phyloP scores from a whole-genome alignment of 1,140 invertebrate species.

The Trachymyrmex cornetzi region DNA sequence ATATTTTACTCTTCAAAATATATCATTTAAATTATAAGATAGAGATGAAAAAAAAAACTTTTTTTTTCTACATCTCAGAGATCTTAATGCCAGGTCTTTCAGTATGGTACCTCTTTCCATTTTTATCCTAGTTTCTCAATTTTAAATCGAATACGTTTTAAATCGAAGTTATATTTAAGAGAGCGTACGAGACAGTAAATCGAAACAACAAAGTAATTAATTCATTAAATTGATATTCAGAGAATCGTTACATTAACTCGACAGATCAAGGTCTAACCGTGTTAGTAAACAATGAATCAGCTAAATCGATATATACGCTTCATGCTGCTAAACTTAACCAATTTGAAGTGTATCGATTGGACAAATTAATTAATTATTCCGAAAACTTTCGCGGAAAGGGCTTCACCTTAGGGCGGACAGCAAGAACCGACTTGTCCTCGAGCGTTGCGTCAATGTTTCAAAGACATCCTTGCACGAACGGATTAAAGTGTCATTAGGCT shows the following conservation, averaged over 20 bases:
- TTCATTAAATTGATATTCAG: constrained; percentile 35
- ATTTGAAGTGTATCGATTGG: constrained; percentile 48
- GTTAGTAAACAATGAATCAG: constrained; percentile 52
- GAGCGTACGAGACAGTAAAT: background rate
- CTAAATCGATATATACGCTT: constrained; percentile 38
- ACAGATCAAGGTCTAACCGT: background rate
- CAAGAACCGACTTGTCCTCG: constrained; percentile 30
- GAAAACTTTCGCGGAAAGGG: constrained; percentile 54
- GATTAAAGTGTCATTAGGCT: constrained; percentile 76
- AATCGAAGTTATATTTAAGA: background rate
- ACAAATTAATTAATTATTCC: constrained; percentile 62
- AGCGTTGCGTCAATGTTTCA: constrained; percentile 43
- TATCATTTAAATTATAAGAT: background rate
- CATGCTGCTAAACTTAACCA: constrained; percentile 39
- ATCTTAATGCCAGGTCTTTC: background rate
- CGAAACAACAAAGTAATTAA: constrained; percentile 44
- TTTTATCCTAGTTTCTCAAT: background rate
- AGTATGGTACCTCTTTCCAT: background rate
- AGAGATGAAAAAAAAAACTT: background rate
- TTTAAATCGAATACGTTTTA: background rate
- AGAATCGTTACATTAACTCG: constrained; percentile 22
- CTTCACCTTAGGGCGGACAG: constrained; percentile 9
- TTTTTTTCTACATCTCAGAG: background rate
- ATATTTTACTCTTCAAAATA: background rate
- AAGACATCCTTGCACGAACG: constrained; percentile 57